Evolutionary conservation across 2,797 vertebrate species (phyloP), one percentile per base, ranked within the genome.

Genomic region (Xerus rutilus): DNA sequence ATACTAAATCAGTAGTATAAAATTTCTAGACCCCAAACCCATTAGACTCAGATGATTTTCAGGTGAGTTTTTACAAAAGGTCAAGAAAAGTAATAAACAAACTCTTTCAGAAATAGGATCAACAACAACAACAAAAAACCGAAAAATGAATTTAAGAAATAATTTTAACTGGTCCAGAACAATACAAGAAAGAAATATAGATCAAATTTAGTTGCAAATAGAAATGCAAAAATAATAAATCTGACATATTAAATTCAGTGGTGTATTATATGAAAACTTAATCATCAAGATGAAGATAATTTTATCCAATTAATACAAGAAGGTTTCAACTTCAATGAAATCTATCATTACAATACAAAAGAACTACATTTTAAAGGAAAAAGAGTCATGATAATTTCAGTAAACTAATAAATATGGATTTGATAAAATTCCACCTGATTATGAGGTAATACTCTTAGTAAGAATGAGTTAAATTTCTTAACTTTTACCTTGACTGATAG

Each of bases 141-240:
- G 1, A 47, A 3, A 7, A 54, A 43, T 14, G 57, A 86, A 81
- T 78, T 78, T 89, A 59, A 67, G 39, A 93, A 74, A 2, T 64
- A 85, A 28, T 72, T 52, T 83, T 54, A 59, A 7, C 20, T 5
- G 84, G 6, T 76, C 28, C 94, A 85, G 25, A 91, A 43, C 43
- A 86, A 85, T 14, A 86, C 0, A 73, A 79, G 54, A 85, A 91
- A 86, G 62, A 87, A 74, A 10, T 45, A 70, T 10, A 82, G 25
- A 76, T 2, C 7, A 45, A 84, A 62, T 52, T 96, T 79, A 88
- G 15, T 74, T 92, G 20, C 25, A 69, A 85, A 54, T 49, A 52
- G 87, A 77, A 64, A 45, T 70, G 15, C 14, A 64, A 86, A 95
- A 91, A 78, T 64, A 89, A 86, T 69, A 91, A 49, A 72, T 84